These are phyloP conservation scores for Cichladusa arquata DNA, from an alignment of 2,113 vertebrate species.

Conservation along the genomic window DNA sequence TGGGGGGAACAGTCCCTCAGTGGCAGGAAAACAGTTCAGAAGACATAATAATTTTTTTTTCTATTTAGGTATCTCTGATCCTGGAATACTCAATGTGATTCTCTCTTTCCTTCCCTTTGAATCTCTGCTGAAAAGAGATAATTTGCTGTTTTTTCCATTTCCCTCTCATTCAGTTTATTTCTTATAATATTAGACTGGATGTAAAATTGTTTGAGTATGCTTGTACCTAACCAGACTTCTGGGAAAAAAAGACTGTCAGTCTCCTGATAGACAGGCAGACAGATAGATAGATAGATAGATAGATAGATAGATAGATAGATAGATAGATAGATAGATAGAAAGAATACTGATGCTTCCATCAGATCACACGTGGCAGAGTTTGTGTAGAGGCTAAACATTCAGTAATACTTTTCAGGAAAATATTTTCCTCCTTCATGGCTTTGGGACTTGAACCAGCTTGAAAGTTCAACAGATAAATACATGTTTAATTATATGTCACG, in stretches of 20 bases:
- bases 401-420: not conserved
- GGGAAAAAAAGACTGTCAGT: not conserved
- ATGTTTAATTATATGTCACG: not conserved
- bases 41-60: not conserved
- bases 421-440: not conserved
- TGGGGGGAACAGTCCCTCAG: not conserved
- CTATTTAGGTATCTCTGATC: not conserved
- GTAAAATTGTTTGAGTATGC: not conserved
- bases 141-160: slow-evolving; percentile 4
- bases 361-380: not conserved
- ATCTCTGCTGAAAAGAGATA: not conserved
- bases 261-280: not conserved
- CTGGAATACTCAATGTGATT: not conserved
- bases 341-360: not conserved
- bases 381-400: not conserved
- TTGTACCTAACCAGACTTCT: not conserved
- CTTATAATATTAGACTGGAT: not conserved
- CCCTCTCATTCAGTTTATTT: not conserved
- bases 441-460: not conserved
- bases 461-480: not conserved
- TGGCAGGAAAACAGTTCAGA: not conserved
- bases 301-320: not conserved
- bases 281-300: not conserved
- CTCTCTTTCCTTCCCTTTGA: not conserved
- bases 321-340: not conserved